Base-by-base conservation (phyloP, 2,797 vertebrate genomes). In the Scomberomorus guttatus region DNA sequence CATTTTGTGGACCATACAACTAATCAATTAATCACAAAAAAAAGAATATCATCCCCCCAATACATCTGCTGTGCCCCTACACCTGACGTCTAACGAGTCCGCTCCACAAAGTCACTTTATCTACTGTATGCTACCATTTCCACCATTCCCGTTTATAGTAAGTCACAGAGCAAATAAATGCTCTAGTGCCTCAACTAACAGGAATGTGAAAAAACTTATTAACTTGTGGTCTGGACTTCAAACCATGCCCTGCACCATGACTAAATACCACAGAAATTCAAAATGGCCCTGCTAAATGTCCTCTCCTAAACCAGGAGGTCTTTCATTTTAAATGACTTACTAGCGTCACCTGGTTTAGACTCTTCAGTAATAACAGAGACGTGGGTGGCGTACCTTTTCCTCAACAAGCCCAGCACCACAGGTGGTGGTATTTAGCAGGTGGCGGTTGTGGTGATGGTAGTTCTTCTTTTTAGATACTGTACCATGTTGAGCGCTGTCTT, bases 181-280 rank as follows among this genome's bases (percentile, higher is more conserved):
- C 57, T 64, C 18, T 4, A 0, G 20, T 76, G 11, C 27, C 37
- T 59, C 51, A 71, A 70, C 63, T 24, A 76, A 58, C 55, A 62
- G 68, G 57, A 79, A 75, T 46, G 51, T 34, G 14, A 44, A 44
- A 78, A 72, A 37, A 71, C 24, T 13, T 50, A 69, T 81, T 76
- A 79, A 87, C 78, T 54, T 69, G 62, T 34, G 48, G 56, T 29
- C 65, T 3, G 1, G 20, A 69, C 59, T 61, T 72, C 29, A 64
- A 72, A 71, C 62, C 15, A n/a, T 25, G 51, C 24, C 4, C 60
- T 51, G 56, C 50, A 24, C 59, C 54, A 37, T 67, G 69, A 62
- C 58, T 52, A 42, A 66, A 56, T 24, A 71, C 27, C 48, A 37
- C 32, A 39, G 39, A 5, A 25, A 6, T 54, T 32, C 42, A 52